Evolutionary conservation across 2,888 invertebrate species (phyloP).

Genomic region (Opisthograptis luteolata): DNA sequence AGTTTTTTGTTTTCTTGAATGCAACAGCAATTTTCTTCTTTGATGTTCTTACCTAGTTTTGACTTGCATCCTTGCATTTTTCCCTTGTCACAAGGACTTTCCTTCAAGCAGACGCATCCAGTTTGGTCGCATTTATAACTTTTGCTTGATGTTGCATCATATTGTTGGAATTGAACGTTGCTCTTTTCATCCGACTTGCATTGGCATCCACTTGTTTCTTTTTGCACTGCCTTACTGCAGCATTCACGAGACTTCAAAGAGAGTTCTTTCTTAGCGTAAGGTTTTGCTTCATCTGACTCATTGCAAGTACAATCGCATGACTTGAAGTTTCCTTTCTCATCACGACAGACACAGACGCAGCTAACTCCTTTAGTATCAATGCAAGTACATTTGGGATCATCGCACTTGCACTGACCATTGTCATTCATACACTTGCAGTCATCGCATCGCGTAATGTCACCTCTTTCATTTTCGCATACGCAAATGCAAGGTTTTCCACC

Average conservation of each 20-base stretch:
- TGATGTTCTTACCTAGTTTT: too few relatives aligned
- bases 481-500: conserved; percentile 46
- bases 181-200: not conserved
- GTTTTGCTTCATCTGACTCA: not conserved
- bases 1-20: too few relatives aligned
- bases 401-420: conserved; percentile 34
- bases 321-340: conserved; percentile 25
- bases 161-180: not conserved
- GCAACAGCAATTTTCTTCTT: too few relatives aligned
- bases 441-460: conserved; percentile 34
- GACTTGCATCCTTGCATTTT: too few relatives aligned
- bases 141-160: not conserved
- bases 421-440: conserved; percentile 39
- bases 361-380: conserved; percentile 33
- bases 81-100: too few relatives aligned
- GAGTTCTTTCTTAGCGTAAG: conserved; percentile 36
- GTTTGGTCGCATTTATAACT: conserved; percentile 40
- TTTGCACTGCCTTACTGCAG: not conserved
- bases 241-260: not conserved
- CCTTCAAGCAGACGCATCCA: conserved; percentile 47
- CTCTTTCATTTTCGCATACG: conserved; percentile 42
- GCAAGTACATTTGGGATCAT: conserved; percentile 38
- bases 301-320: conserved; percentile 24
- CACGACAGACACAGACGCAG: conserved; percentile 34
- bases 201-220: not conserved